Evolutionary conservation across 2,888 invertebrate genomes (phyloP).

Genomic region (Theristus sp.): DNA sequence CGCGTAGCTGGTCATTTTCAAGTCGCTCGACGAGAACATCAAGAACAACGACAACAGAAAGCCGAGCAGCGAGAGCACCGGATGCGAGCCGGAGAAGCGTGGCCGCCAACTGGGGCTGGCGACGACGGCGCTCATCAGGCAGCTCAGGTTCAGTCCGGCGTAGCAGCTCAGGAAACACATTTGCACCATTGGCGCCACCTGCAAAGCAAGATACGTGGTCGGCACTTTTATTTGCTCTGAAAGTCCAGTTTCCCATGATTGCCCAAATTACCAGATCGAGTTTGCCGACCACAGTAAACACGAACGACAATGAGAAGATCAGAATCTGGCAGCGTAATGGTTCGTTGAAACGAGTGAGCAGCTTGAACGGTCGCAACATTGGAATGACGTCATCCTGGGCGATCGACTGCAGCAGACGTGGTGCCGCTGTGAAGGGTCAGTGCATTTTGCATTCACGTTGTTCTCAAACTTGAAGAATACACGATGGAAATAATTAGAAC

Average conservation of each 20-base stretch:
- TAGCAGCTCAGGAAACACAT: conserved; percentile 94
- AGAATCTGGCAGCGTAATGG: conserved; percentile 79
- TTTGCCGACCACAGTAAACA: not conserved
- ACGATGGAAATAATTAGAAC: not conserved
- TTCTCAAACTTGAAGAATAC: not conserved
- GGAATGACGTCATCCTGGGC: conserved; percentile 89
- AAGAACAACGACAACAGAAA: conserved; percentile 74
- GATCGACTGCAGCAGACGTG: conserved; percentile 55
- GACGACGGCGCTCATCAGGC: conserved; percentile 79
- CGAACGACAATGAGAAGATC: conserved; percentile 43
- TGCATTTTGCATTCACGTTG: not conserved
- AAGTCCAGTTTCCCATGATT: too few relatives aligned
- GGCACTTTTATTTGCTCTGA: too few relatives aligned
- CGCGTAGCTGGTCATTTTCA: not conserved
- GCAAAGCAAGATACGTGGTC: too few relatives aligned
- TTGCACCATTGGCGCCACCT: conserved; percentile 52
- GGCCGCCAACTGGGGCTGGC: conserved; percentile 88
- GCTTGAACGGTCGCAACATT: conserved; percentile 70
- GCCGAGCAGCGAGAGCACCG: conserved; percentile 69
- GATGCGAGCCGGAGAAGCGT: conserved; percentile 87
- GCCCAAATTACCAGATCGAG: conserved; percentile 37
- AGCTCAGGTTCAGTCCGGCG: conserved; percentile 70
- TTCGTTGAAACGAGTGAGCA: conserved; percentile 76
- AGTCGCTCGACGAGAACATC: conserved; percentile 69
- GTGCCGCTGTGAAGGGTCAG: conserved; percentile 26